Base-by-base conservation (phyloP, 1,140 invertebrate genomes). In the Ylistrum balloti region DNA sequence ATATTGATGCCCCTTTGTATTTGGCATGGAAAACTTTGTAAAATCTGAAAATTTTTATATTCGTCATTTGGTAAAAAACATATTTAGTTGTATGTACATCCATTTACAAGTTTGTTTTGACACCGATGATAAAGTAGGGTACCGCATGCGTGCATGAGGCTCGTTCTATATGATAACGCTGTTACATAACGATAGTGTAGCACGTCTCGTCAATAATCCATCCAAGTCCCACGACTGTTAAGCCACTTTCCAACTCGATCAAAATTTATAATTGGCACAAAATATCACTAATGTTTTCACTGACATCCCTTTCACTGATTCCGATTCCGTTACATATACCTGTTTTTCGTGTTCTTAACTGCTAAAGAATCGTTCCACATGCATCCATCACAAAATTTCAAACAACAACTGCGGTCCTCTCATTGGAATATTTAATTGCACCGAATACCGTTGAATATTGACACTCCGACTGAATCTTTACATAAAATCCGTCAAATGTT, bases 221-320 rank as follows among this genome's bases (percentile, higher is more conserved):
- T 9, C 41, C 41, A 45, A 45, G 56, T 74, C 56, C 56, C 9
- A 11, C 28, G 56, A 74, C 56, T 28, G 7, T 17, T 74, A 74
- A 74, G 56, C 56, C 56, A 28, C 56, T 74, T 74, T 74, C 56
- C 56, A 74, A 28, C 56, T 74, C 41, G 20, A 15, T 45, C 41
- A 28, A 74, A 74, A 74, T 74, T n/a, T 74, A 74, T 74, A 28
- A 74, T 74, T 74, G 56, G 56, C 56, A 74, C 56, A 74, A 28
- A 74, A 74, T 74, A 74, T 74, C 56, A 74, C 56, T 74, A 74
- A 22, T 74, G 56, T 74, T 74, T 38, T 17, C 15, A 74, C 56
- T 5, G 56, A 74, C 56, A 74, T 17, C 56, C 3, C 56, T 7
- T 28, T n/a, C 56, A 74, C 15, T 74, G 41, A 17, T 45, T 17